Conservation (phyloP, 2,888 invertebrate species). For the Elgonia sp. region DNA sequence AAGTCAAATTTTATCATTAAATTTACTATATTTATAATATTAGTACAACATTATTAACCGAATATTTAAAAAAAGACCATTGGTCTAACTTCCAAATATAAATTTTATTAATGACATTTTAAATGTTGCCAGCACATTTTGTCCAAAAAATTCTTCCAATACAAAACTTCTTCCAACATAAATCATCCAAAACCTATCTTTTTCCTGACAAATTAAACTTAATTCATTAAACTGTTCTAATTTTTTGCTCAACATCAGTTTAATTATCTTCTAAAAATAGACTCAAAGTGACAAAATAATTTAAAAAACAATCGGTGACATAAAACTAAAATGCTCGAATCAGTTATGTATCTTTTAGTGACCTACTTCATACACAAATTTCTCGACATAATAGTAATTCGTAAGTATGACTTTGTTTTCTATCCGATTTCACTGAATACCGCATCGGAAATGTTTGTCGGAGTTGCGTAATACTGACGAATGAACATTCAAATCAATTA, state of each 20-base stretch:
- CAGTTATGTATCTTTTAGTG: conserved; percentile 10
- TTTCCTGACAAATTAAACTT: no score
- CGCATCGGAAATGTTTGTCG: conserved; percentile 3
- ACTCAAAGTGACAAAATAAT: no score
- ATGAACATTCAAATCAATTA: conserved; percentile 1
- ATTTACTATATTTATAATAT: no score
- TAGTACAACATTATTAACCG: no score
- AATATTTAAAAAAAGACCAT: no score
- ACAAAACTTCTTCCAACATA: no score
- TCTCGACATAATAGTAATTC: conserved; percentile 51
- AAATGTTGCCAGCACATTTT: not conserved
- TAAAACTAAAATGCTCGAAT: not conserved
- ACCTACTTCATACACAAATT: conserved; percentile 54
- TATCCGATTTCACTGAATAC: conserved; percentile 35
- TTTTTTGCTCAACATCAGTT: no score
- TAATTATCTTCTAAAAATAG: no score
- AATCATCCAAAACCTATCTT: no score
- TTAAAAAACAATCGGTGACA: conserved; percentile 15
- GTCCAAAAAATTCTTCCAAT: no score
- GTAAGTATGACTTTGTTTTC: conserved; percentile 51
- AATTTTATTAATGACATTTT: not conserved
- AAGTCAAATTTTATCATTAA: no score
- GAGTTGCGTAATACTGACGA: conserved; percentile 25
- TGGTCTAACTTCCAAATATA: not conserved
- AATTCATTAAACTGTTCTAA: no score